Base-by-base conservation (phyloP, 2,113 vertebrate species). In the Plotosus lineatus region DNA sequence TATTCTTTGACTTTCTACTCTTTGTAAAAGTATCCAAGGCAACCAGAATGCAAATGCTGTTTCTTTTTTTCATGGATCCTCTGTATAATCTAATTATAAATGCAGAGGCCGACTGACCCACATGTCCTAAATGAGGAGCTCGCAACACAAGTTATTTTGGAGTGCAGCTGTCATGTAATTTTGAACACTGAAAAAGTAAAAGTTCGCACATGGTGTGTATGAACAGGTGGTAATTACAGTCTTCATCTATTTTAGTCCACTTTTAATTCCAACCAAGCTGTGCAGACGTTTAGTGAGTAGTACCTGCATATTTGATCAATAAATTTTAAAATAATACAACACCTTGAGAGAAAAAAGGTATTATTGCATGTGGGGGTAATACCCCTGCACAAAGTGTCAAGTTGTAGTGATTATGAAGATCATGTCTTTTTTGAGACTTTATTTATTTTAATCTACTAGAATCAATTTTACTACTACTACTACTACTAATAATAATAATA, bases 201-300 rank as follows among this genome's bases (percentile, higher is more conserved):
- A n/a, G n/a, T n/a, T 21, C 19, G 14, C 31, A 1, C 33, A 28
- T 53, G 44, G 66, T 28, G 71, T 7, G 74, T n/a, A 78, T 19
- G 42, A 87, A 75, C 90, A 91, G 89, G 86, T 89, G 89, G 33
- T n/a, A n/a, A n/a, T 88, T 17, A 26, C 50, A 72, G 86, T 86
- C 80, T 65, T 71, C n/a, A 6, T 48, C 46, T 91, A 88, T 90
- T 91, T 86, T 89, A 86, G 83, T 56, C 4, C 40, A n/a, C 15
- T 31, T 48, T 46, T 60, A 73, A 28, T 55, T 51, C 46, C 68
- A 71, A 46, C 77, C 66, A 28, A n/a, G 1, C n/a, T 46, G 40
- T 28, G 19, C 55, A 63, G 36, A 17, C 33, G n/a, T 63, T 36
- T 33, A 28, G 38, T 17, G 1, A 42, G 15, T 26, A 40, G 68